A percentile compares a stretch with the other conserved stretches of the same genome.
Conservation (phyloP, 64 coral and sea anemone genomes). For the Stichodactyla helianthus region DNA sequence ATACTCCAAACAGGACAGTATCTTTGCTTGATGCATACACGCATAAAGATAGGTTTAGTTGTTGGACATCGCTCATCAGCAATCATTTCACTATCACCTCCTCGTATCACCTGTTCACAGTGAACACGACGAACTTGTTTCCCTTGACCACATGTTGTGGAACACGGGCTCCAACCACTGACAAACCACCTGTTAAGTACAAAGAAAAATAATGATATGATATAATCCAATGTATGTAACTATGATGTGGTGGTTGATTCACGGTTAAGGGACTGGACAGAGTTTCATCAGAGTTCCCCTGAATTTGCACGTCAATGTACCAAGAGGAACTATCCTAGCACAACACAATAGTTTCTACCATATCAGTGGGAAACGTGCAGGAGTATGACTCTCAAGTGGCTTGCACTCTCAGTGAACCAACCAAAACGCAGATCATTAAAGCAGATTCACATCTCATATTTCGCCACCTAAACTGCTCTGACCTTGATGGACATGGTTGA, state of each 20-base stretch:
- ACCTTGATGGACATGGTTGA: conserved; percentile 49
- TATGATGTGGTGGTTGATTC: too few species aligned
- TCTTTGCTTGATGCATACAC: conserved; percentile 30
- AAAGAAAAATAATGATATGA: background rate
- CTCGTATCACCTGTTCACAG: conserved; percentile 37
- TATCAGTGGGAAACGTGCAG: too few species aligned
- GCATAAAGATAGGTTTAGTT: conserved; percentile 44
- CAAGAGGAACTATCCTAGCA: too few species aligned
- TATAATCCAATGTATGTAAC: too few species aligned
- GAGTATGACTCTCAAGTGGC: too few species aligned
- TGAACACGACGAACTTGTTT: conserved; percentile 73
- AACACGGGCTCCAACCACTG: conserved; percentile 48
- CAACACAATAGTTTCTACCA: too few species aligned
- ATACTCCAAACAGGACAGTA: conserved; percentile 56
- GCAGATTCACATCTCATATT: too few species aligned
- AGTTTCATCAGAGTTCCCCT: too few species aligned
- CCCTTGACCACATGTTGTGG: conserved; percentile 48
- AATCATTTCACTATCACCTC: conserved; percentile 53
- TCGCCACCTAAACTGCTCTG: background rate
- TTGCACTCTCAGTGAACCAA: too few species aligned
- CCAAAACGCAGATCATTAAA: too few species aligned
- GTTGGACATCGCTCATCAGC: conserved; percentile 44
- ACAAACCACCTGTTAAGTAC: conserved; percentile 49
- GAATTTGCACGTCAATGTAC: too few species aligned
- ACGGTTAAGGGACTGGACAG: too few species aligned